Evolutionary conservation across 2,797 vertebrate species (phyloP).

Genomic region (Spondyliosoma cantharus): DNA sequence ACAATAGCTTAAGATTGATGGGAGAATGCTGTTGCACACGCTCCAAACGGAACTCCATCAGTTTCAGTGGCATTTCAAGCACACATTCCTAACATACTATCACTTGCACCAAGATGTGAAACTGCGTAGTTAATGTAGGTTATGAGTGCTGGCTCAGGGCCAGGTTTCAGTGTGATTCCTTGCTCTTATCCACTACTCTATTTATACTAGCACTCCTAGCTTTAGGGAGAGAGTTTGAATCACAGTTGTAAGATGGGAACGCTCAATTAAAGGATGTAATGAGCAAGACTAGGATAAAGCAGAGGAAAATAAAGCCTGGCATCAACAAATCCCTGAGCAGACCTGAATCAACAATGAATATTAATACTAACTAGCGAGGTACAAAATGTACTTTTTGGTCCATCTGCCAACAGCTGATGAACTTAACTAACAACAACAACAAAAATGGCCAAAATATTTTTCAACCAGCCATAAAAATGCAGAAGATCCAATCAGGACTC

Average conservation of each 20-base stretch:
- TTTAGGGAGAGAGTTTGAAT: conserved; percentile 3
- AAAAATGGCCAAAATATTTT: too few species aligned
- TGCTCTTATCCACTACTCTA: conserved; percentile 41
- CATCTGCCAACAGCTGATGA: too few species aligned
- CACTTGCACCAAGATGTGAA: conserved; percentile 64
- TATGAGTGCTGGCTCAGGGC: conserved; percentile 69
- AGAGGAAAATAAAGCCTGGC: not conserved
- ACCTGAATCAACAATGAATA: not conserved
- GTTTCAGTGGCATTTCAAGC: conserved; percentile 68
- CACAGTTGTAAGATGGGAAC: conserved; percentile 2
- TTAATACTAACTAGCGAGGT: too few species aligned
- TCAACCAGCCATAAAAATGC: too few species aligned
- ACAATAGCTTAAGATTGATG: conserved; percentile 70
- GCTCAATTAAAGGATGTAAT: not conserved
- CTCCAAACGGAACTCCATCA: conserved; percentile 60
- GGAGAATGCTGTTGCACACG: conserved; percentile 60
- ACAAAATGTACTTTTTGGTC: too few species aligned
- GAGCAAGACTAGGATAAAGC: not conserved
- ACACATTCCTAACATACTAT: conserved; percentile 81
- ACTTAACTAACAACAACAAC: too few species aligned
- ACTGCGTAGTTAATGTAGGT: conserved; percentile 68
- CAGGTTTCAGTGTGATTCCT: conserved; percentile 80
- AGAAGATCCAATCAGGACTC: too few species aligned
- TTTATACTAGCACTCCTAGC: conserved; percentile 20
- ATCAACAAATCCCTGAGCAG: conserved; percentile 1